A percentile compares a stretch with the other conserved stretches of the same genome.
These are phyloP conservation scores for Hirudo medicinalis DNA, from an alignment of 1,140 invertebrate species.

Conservation along the genomic window DNA sequence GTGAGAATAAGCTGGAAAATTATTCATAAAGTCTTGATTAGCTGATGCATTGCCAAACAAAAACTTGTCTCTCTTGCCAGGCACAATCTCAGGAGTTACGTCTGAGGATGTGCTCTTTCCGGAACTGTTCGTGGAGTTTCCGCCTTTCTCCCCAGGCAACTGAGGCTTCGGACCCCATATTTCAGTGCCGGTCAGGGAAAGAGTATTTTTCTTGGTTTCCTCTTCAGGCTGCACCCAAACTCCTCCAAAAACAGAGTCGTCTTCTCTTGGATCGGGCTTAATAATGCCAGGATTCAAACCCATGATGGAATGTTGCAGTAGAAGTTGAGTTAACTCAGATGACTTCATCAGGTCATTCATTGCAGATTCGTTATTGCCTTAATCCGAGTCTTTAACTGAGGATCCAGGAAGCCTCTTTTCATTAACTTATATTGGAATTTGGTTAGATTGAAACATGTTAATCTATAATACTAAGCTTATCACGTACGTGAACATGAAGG, in stretches of 20 bases:
- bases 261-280: constrained; percentile 3
- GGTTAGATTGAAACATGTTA: neutral
- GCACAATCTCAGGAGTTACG: neutral
- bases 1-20: too few species aligned
- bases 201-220: constrained; percentile 3
- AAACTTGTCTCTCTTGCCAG: constrained; percentile 6
- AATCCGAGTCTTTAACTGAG: neutral
- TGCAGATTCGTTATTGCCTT: neutral
- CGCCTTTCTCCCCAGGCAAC: neutral
- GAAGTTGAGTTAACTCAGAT: constrained; percentile 9
- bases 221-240: constrained; percentile 9
- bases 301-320: constrained; percentile 7
- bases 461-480: neutral
- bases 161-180: constrained; percentile 4
- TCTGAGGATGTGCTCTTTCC: neutral
- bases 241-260: constrained; percentile 10
- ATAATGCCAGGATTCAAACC: neutral
- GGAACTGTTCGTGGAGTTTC: neutral
- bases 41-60: neutral
- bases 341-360: constrained; percentile 2
- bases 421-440: neutral
- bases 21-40: neutral
- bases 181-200: constrained; percentile 7
- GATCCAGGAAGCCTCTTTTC: neutral
- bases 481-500: neutral